These are phyloP conservation scores for Tachycineta bicolor DNA, from an alignment of 2,113 vertebrate genomes.

Conservation along the genomic window DNA sequence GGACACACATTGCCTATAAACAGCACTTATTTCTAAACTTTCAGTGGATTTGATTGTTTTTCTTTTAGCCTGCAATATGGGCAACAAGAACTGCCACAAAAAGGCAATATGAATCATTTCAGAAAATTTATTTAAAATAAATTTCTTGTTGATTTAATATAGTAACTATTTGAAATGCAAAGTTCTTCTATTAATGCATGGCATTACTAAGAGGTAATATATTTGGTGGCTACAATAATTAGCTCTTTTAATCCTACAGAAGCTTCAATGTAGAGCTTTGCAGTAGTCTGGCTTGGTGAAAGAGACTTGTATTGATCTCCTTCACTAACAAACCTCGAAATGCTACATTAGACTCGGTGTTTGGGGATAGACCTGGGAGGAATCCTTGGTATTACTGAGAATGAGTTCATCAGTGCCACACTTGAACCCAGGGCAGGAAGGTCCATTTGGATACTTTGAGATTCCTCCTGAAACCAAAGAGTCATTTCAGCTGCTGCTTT, in stretches of 20 bases:
- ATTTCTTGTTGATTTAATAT: background rate
- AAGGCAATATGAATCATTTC: background rate
- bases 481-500: background rate
- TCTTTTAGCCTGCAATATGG: background rate
- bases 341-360: background rate
- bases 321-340: background rate
- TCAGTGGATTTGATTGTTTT: background rate
- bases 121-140: background rate
- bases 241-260: background rate
- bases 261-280: background rate
- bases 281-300: background rate
- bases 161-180: background rate
- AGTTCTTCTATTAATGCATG: background rate
- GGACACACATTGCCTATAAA: background rate
- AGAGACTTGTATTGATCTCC: background rate
- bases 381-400: background rate
- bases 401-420: background rate
- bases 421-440: background rate
- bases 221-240: background rate
- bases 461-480: background rate
- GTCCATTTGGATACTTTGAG: background rate
- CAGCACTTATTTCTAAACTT: background rate
- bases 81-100: background rate
- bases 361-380: background rate
- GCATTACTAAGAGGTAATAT: background rate